A percentile compares a stretch with the other conserved stretches of the same genome.
Conservation (phyloP, 2,113 vertebrate species). For the Cynoglossus semilaevis region DNA sequence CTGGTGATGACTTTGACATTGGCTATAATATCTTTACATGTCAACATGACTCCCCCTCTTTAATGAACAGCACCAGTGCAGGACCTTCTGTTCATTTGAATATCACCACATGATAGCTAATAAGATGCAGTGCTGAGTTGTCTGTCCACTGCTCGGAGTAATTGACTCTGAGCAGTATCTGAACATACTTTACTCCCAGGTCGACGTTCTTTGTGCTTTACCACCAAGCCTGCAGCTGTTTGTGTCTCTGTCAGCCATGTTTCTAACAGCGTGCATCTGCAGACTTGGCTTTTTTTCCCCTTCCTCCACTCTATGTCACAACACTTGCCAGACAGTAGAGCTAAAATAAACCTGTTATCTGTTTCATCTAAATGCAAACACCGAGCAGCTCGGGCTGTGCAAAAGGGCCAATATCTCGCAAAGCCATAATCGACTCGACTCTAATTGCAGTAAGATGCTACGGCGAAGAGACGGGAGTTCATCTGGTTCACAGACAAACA, state of each 20-base stretch:
- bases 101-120: no score
- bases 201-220: conserved; percentile 14
- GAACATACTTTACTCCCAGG: conserved; percentile 19
- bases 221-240: conserved; percentile 21
- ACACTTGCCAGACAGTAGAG: conserved; percentile 33
- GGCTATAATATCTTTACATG: no score
- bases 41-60: no score
- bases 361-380: conserved; percentile 41
- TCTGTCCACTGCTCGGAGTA: no score
- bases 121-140: no score
- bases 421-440: conserved; percentile 8
- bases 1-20: no score
- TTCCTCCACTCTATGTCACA: conserved; percentile 1
- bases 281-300: conserved; percentile 6
- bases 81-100: no score
- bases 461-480: conserved; percentile 18
- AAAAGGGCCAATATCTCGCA: conserved; percentile 27
- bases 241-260: conserved; percentile 30
- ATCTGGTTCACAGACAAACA: neutral
- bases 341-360: conserved; percentile 40
- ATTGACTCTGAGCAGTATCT: no score
- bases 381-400: conserved; percentile 13
- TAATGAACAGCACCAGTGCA: no score
- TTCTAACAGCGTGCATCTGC: conserved; percentile 29
- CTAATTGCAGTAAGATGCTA: conserved; percentile 22